These are phyloP conservation scores for Eilema griseolum DNA, from an alignment of 2,888 invertebrate genomes.

Conservation along the genomic window DNA sequence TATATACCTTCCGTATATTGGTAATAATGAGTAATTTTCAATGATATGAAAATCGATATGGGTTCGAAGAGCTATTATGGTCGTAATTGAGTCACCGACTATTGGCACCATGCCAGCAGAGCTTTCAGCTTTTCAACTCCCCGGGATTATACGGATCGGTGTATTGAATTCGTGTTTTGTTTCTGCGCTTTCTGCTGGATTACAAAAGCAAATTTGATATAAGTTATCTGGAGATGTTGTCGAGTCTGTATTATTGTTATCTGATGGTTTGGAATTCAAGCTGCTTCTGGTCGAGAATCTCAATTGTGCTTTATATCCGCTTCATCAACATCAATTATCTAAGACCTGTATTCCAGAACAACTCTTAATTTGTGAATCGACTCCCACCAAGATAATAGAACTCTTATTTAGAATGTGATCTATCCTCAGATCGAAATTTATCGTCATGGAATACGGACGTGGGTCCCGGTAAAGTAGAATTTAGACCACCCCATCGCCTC, in stretches of 20 bases:
- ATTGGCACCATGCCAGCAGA: slow-evolving; percentile 60
- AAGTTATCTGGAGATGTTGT: slow-evolving; percentile 5
- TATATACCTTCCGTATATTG: slow-evolving; percentile 33
- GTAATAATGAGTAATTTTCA: slow-evolving; percentile 51
- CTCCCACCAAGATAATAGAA: too few relatives aligned
- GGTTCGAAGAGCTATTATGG: slow-evolving; percentile 64
- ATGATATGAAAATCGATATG: slow-evolving; percentile 60
- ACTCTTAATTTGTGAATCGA: too few relatives aligned
- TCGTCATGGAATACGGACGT: too few relatives aligned
- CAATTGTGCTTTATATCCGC: too few relatives aligned
- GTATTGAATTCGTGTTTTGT: slow-evolving; percentile 53
- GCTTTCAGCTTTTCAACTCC: slow-evolving; percentile 71
- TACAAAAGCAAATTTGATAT: slow-evolving; percentile 13
- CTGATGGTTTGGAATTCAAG: not conserved
- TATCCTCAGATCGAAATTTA: too few relatives aligned
- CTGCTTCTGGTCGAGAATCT: not conserved
- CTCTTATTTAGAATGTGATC: too few relatives aligned
- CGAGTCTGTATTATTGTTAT: not conserved
- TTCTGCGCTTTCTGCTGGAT: slow-evolving; percentile 20
- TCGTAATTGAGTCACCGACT: slow-evolving; percentile 68
- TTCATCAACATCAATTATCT: not conserved
- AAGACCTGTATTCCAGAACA: too few relatives aligned
- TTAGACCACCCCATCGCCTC: too few relatives aligned
- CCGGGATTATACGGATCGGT: slow-evolving; percentile 66
- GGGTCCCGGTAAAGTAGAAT: too few relatives aligned